phyloP scores from a whole-genome alignment of 2,888 invertebrate species.

The Scaptomyza flava region DNA sequence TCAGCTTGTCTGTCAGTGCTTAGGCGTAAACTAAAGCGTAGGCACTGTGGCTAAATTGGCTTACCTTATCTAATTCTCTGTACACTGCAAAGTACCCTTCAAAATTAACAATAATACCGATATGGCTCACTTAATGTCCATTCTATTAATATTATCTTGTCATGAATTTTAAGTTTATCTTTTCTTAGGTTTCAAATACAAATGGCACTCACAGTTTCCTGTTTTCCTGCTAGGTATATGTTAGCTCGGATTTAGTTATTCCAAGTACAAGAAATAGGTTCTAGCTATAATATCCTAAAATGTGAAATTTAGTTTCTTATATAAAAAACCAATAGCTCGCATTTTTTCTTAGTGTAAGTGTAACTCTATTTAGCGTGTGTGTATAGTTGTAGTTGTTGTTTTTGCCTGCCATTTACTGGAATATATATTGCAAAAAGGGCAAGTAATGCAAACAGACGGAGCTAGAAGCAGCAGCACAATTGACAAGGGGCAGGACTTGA shows the following conservation, averaged over 20 bases:
- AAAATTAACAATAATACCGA: background rate
- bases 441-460: slow-evolving; percentile 74
- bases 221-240: no score
- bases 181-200: no score
- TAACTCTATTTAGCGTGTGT: background rate
- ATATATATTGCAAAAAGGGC: slow-evolving; percentile 58
- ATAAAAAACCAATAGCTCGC: background rate
- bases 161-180: no score
- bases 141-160: background rate
- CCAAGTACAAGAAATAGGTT: no score
- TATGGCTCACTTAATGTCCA: background rate
- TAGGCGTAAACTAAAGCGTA: slow-evolving; percentile 65
- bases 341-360: slow-evolving; percentile 1
- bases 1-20: slow-evolving; percentile 28
- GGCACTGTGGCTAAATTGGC: slow-evolving; percentile 35
- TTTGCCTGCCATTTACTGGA: slow-evolving; percentile 14
- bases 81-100: background rate
- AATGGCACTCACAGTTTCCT: no score
- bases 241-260: no score
- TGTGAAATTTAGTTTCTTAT: background rate
- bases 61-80: background rate
- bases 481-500: slow-evolving; percentile 20
- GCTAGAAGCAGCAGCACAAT: slow-evolving; percentile 45
- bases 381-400: slow-evolving; percentile 5
- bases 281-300: no score